phyloP scores from a whole-genome alignment of 2,113 vertebrate species.

The Emydocephalus ijimae region DNA sequence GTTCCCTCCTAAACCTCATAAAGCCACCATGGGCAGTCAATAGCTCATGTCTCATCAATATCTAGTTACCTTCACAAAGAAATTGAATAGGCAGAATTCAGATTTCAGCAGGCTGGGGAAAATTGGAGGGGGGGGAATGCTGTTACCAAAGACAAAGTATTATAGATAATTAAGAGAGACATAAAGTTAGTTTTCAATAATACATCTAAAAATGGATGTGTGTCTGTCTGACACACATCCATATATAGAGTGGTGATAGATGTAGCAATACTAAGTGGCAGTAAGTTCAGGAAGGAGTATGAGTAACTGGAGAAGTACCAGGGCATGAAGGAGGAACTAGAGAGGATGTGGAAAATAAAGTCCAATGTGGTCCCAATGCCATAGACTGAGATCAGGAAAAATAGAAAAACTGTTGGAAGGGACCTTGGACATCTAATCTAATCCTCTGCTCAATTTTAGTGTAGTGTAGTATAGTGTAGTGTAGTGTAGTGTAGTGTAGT shows the following conservation, averaged over 20 bases:
- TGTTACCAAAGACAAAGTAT: background rate
- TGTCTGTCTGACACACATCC: background rate
- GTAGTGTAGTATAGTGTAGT: too few species aligned
- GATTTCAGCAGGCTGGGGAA: background rate
- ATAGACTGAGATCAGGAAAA: background rate
- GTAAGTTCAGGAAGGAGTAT: background rate
- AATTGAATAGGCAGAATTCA: background rate
- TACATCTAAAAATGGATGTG: background rate
- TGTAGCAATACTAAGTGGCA: background rate
- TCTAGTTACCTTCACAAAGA: background rate
- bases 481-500: too few species aligned
- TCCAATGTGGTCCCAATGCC: background rate
- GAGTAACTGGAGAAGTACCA: background rate
- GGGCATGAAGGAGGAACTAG: background rate
- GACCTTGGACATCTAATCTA: too few species aligned
- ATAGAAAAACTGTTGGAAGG: too few species aligned
- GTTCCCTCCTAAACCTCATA: background rate
- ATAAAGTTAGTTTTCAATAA: background rate
- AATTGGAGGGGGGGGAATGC: too few species aligned
- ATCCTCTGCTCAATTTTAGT: background rate
- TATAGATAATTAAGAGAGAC: background rate
- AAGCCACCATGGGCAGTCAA: background rate
- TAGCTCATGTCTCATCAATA: background rate
- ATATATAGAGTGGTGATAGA: background rate
- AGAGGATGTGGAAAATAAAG: background rate